phyloP scores from a whole-genome alignment of 2,797 vertebrate species.

The Eospalax fontanierii region DNA sequence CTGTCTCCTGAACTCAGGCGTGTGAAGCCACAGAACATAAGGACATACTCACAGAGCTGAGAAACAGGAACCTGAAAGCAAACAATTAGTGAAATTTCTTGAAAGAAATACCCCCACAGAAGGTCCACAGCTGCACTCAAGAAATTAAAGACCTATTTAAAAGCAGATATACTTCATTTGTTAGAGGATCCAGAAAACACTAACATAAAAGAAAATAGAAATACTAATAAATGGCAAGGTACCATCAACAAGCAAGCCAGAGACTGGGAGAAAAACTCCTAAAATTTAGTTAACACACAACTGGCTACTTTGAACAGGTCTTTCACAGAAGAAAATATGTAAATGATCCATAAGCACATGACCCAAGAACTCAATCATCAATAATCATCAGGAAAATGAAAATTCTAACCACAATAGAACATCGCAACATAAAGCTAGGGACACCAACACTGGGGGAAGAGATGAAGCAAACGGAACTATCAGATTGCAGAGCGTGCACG shows the following conservation, averaged over 20 bases:
- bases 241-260: not conserved
- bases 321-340: not conserved
- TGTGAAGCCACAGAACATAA: not conserved
- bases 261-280: not conserved
- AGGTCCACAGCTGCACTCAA: not conserved
- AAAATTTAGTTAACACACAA: not conserved
- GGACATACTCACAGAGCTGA: not conserved
- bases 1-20: not conserved
- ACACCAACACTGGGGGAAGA: not conserved
- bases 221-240: not conserved
- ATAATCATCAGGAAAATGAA: not conserved
- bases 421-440: not conserved
- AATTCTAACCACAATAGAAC: not conserved
- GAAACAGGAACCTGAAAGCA: slow-evolving; percentile 28
- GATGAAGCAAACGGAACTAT: not conserved
- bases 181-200: not conserved
- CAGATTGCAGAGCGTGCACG: too few relatives aligned
- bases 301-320: not conserved
- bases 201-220: not conserved
- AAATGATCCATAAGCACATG: not conserved
- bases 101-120: slow-evolving; percentile 55
- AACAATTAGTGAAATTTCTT: slow-evolving; percentile 44
- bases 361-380: not conserved
- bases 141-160: not conserved
- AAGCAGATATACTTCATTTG: not conserved